Evolutionary conservation across 2,113 vertebrate species (phyloP), one percentile per base, ranked within the genome.

Genomic region (Ramphastos sulfuratus): DNA sequence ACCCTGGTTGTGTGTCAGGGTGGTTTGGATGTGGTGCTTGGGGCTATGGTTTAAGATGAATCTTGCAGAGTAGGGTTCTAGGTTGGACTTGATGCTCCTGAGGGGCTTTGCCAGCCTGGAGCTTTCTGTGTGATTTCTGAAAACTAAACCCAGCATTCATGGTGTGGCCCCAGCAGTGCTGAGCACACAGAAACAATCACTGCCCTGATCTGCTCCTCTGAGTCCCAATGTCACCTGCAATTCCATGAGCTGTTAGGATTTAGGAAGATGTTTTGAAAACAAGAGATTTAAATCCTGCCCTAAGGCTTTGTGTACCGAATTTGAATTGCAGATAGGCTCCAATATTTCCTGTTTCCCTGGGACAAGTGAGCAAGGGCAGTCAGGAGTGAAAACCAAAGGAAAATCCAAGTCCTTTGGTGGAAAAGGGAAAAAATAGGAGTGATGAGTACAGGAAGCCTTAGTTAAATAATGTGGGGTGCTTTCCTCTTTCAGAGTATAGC

Each of bases 261-360:
- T 75, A 24, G 67, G 93, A 59, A 94, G 87, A 84, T 71, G 71
- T 93, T 89, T 9, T 76, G 87, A 93, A 96, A 93, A 91, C 48
- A 78, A 23, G 35, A 88, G 73, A 91, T 82, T 91, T 91, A 92
- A 96, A 87, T 52, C 30, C 30, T 83, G 91, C 93, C 59, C 0
- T 0, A 95, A 95, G 83, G 44, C 56, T 93, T 94, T 80, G 39
- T 75, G 69, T 6, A 0, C 55, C 54, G 58, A 14, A 92, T 94
- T 73, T 83, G 84, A 96, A 94, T 96, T 85, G 64, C 82, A 91
- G 88, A 94, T 23, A n/a, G 75, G 79, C 39, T 37, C 20, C 67
- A 35, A 13, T 76, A 56, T 71, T 94, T 91, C 60, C 60, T 31
- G 4, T 73, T 85, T 95, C 75, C n/a, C 55, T 79, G 16, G 90